Evolutionary conservation across 2,113 vertebrate species (phyloP).

Genomic region (Catharus bicknelli): DNA sequence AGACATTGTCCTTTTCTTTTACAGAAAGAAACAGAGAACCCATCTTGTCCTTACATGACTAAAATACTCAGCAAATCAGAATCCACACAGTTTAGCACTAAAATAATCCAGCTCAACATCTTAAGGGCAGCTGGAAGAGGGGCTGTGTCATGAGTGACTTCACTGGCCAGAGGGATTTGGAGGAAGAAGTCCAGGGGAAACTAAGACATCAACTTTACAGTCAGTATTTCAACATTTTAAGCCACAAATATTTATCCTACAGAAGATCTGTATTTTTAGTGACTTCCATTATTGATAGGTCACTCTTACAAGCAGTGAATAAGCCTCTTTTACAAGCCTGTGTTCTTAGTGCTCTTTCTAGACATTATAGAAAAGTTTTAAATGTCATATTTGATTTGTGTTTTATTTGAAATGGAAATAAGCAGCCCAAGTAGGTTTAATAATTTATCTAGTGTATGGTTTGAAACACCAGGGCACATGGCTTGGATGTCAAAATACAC

Average conservation of each 20-base stretch:
- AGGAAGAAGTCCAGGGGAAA: neutral
- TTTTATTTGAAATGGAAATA: constrained; percentile 49
- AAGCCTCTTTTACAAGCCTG: neutral
- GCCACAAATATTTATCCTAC: neutral
- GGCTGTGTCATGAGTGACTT: neutral
- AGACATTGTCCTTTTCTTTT: neutral
- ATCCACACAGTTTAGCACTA: neutral
- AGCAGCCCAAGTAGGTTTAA: constrained; percentile 2
- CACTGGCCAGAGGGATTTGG: neutral
- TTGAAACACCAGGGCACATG: neutral
- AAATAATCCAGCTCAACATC: neutral
- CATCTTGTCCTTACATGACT: neutral
- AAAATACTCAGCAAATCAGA: neutral
- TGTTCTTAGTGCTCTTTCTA: neutral
- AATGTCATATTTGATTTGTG: constrained; percentile 17
- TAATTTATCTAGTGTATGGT: constrained; percentile 36
- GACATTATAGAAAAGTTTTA: neutral
- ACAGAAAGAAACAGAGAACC: neutral
- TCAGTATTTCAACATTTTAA: neutral
- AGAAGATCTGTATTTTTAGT: neutral
- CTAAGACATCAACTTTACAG: neutral
- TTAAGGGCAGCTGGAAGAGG: neutral
- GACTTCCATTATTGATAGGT: neutral
- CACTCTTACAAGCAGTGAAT: neutral
- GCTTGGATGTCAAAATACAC: neutral